A percentile compares a stretch with the other conserved stretches of the same genome.
Conservation (phyloP, 2,797 vertebrate species). For the Dallia pectoralis region DNA sequence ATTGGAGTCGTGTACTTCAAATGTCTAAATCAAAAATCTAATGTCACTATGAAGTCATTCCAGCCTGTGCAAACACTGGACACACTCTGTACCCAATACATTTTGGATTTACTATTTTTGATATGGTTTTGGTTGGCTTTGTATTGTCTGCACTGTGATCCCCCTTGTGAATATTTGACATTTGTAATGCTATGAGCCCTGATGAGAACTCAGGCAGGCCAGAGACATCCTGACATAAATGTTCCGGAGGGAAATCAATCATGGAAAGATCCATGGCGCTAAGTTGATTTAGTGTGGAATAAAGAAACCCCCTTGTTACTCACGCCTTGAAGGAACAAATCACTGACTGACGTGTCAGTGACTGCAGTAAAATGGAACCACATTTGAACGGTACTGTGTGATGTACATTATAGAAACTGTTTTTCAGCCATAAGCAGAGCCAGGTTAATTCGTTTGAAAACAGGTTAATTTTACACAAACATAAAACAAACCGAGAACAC, state of each 20-base stretch:
- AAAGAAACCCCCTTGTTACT: conserved; percentile 5
- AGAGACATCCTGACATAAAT: not conserved
- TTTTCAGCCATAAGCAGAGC: no score
- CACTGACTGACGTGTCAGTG: conserved; percentile 9
- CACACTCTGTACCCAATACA: not conserved
- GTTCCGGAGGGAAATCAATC: conserved; percentile 29
- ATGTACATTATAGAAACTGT: no score
- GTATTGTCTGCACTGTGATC: conserved; percentile 6
- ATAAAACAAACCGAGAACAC: no score
- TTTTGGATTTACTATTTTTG: not conserved
- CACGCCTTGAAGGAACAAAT: conserved; percentile 17
- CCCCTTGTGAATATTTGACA: conserved; percentile 18
- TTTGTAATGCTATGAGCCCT: conserved; percentile 6
- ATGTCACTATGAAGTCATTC: no score
- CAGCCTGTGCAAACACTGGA: not conserved
- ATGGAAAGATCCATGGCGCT: not conserved
- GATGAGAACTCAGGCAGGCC: conserved; percentile 15
- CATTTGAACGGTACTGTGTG: no score
- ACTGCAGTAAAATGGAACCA: conserved; percentile 34
- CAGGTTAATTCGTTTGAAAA: no score
- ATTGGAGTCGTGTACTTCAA: no score
- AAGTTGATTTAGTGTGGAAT: conserved; percentile 7
- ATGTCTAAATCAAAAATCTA: no score
- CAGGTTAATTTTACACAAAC: no score
- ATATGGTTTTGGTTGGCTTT: not conserved